A percentile compares a stretch with the other conserved stretches of the same genome.
These are phyloP conservation scores for Heterodera filipjevi DNA, from an alignment of 2,888 invertebrate species.

Conservation along the genomic window DNA sequence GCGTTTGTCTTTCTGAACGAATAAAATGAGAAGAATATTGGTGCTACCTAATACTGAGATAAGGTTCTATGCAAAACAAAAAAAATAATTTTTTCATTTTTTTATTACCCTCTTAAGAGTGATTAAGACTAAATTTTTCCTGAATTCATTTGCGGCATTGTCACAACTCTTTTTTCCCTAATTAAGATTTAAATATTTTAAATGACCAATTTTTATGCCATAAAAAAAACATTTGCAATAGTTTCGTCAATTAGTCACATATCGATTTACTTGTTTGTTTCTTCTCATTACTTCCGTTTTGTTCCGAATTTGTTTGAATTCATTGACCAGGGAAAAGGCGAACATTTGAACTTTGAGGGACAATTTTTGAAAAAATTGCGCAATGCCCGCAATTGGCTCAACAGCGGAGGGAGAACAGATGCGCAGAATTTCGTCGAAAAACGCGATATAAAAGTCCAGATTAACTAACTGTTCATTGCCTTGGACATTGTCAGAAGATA, in stretches of 20 bases:
- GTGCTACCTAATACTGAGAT: too few species aligned
- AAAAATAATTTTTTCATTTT: too few species aligned
- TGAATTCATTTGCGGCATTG: too few species aligned
- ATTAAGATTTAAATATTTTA: too few species aligned
- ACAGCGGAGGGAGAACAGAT: not conserved
- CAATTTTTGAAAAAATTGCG: not conserved
- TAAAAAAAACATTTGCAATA: too few species aligned
- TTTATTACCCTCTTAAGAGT: too few species aligned
- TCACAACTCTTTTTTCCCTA: too few species aligned
- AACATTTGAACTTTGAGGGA: not conserved
- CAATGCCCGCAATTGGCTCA: not conserved
- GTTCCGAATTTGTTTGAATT: not conserved
- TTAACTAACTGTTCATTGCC: not conserved
- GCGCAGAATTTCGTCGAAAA: not conserved
- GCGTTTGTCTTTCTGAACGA: not conserved
- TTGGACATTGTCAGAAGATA: not conserved
- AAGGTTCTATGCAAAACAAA: too few species aligned
- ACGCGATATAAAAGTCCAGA: not conserved
- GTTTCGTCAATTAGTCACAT: too few species aligned
- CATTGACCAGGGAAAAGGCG: not conserved
- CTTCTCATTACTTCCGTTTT: not conserved
- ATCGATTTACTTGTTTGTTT: not conserved
- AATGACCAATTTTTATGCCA: too few species aligned
- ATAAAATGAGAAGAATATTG: constrained; percentile 1
- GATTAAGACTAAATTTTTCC: not conserved